phyloP scores from a whole-genome alignment of 1,140 invertebrate genomes.

The Phthorimaea operculella region DNA sequence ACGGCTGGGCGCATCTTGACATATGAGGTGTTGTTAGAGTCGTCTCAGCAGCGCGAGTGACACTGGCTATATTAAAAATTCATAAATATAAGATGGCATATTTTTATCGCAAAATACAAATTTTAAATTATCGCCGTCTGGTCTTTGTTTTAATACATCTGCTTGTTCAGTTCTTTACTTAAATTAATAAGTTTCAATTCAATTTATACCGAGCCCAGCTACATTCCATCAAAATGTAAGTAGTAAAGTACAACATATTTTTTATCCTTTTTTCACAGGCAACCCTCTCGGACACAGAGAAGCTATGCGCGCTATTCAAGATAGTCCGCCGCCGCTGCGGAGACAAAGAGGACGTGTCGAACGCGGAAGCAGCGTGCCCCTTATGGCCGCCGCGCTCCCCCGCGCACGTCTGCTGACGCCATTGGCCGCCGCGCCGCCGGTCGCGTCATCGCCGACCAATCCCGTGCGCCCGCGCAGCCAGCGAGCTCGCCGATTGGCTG shows the following conservation, averaged over 20 bases:
- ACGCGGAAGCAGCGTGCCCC: slow-evolving; percentile 29
- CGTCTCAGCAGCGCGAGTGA: no score
- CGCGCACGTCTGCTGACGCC: slow-evolving; percentile 33
- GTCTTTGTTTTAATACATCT: no score
- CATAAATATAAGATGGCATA: no score
- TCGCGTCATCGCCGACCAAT: background rate
- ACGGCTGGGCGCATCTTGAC: no score
- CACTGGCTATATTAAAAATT: no score
- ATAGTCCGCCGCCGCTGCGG: slow-evolving; percentile 17
- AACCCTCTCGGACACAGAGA: background rate
- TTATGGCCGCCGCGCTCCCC: slow-evolving; percentile 31
- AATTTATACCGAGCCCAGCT: background rate
- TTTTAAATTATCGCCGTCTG: no score
- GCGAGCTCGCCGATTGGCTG: background rate
- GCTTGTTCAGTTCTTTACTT: no score
- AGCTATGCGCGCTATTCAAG: background rate
- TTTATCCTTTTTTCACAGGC: background rate
- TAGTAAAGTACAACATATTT: background rate
- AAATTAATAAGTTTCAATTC: background rate
- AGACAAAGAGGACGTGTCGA: slow-evolving; percentile 24
- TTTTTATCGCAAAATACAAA: no score
- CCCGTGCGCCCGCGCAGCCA: background rate
- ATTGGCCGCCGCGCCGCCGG: background rate
- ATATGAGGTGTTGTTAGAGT: no score
- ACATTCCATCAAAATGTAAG: background rate